These are phyloP conservation scores for Heliconius charithonia DNA, from an alignment of 2,888 invertebrate species.

Conservation along the genomic window DNA sequence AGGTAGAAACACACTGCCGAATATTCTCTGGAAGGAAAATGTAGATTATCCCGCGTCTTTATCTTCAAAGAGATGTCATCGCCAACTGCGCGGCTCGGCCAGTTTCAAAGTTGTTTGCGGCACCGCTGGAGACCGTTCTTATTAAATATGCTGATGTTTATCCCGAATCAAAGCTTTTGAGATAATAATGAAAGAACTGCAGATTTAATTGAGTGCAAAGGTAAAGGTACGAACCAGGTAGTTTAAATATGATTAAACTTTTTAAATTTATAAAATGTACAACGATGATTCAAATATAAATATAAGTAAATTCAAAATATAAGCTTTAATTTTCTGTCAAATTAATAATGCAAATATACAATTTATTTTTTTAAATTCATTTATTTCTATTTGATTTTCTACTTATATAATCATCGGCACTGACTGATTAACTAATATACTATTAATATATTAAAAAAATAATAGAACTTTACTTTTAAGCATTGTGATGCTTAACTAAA, in stretches of 20 bases:
- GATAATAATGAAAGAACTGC: slow-evolving; percentile 62
- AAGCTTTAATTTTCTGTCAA: neutral
- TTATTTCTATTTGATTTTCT: neutral
- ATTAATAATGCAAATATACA: too few species aligned
- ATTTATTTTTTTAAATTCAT: neutral
- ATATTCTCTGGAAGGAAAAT: slow-evolving; percentile 75
- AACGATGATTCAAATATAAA: neutral
- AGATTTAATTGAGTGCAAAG: slow-evolving; percentile 58
- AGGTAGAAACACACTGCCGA: slow-evolving; percentile 71
- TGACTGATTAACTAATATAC: neutral
- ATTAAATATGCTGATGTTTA: slow-evolving; percentile 73
- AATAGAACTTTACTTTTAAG: neutral
- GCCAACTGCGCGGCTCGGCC: slow-evolving; percentile 73
- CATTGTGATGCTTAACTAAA: too few species aligned
- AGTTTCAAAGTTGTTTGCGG: slow-evolving; percentile 78
- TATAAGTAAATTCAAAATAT: neutral
- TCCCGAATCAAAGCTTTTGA: slow-evolving; percentile 59
- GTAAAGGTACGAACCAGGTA: slow-evolving; percentile 20
- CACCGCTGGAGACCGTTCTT: slow-evolving; percentile 68
- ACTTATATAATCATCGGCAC: neutral
- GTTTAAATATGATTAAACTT: neutral
- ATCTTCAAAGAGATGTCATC: slow-evolving; percentile 83
- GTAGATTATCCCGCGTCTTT: slow-evolving; percentile 81
- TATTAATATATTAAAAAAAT: neutral
- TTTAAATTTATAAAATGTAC: neutral